These are phyloP conservation scores for Drosophila parabipectinata DNA, from an alignment of 1,140 invertebrate genomes.

Conservation along the genomic window DNA sequence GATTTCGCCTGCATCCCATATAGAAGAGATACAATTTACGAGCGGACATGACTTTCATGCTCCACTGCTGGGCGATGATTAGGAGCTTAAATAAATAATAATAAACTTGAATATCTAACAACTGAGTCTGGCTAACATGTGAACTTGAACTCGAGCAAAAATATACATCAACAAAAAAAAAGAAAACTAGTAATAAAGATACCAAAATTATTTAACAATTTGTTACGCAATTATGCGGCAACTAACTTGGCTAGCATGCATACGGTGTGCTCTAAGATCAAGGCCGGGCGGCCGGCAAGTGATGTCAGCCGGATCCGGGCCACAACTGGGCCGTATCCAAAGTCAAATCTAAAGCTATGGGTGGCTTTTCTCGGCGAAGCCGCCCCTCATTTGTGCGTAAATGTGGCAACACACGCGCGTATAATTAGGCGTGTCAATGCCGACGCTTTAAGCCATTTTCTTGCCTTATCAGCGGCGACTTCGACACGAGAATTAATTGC, in stretches of 20 bases:
- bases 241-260: slow-evolving; percentile 39
- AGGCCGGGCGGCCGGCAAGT: slow-evolving; percentile 50
- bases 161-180: slow-evolving; percentile 23
- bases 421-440: slow-evolving; percentile 79
- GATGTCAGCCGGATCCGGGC: slow-evolving; percentile 58
- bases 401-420: slow-evolving; percentile 70
- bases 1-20: slow-evolving; percentile 39
- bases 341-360: slow-evolving; percentile 51
- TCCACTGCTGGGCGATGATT: slow-evolving; percentile 66
- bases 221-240: slow-evolving; percentile 76
- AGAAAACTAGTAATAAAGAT: slow-evolving; percentile 27
- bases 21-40: slow-evolving; percentile 63
- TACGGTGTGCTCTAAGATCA: slow-evolving; percentile 61
- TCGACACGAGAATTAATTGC: slow-evolving; percentile 77
- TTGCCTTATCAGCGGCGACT: slow-evolving; percentile 58
- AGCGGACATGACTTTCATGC: slow-evolving; percentile 81
- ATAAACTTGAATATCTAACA: slow-evolving; percentile 38
- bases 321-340: slow-evolving; percentile 1
- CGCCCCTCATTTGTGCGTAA: slow-evolving; percentile 67
- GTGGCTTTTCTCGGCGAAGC: slow-evolving; percentile 55
- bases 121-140: slow-evolving; percentile 18
- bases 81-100: slow-evolving; percentile 55
- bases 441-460: slow-evolving; percentile 74
- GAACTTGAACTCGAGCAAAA: slow-evolving; percentile 54
- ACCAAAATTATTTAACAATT: slow-evolving; percentile 74